phyloP scores from a whole-genome alignment of 1,140 invertebrate genomes.

The Gonioctena quinquepunctata region DNA sequence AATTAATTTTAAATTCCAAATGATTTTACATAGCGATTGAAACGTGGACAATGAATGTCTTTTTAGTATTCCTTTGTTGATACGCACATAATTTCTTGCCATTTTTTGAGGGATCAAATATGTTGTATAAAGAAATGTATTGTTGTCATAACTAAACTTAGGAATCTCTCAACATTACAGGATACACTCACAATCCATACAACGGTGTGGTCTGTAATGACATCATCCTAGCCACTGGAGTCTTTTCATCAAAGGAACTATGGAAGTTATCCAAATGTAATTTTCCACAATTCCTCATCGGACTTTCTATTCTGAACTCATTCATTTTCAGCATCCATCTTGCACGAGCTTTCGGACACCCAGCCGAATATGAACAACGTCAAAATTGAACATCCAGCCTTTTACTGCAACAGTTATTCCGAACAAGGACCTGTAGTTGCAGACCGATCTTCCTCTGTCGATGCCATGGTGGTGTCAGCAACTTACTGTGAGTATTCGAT shows the following conservation, averaged over 20 bases:
- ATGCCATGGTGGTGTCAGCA: constrained; percentile 62
- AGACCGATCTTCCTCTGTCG: constrained; percentile 57
- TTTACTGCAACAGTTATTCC: constrained; percentile 92
- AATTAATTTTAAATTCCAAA: too few species aligned
- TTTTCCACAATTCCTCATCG: constrained; percentile 27
- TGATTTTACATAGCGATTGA: too few species aligned
- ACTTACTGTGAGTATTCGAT: constrained; percentile 68
- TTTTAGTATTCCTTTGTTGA: background rate
- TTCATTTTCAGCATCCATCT: constrained; percentile 85
- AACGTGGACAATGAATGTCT: background rate
- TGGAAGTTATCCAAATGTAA: constrained; percentile 96
- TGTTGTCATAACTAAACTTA: background rate
- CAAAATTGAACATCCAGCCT: constrained; percentile 87
- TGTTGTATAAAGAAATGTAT: background rate
- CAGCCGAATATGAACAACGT: constrained; percentile 80
- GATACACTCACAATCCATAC: constrained; percentile 94
- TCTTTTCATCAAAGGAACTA: constrained; percentile 97
- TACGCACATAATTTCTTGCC: background rate
- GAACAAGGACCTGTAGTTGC: constrained; percentile 62
- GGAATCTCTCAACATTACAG: constrained; percentile 62
- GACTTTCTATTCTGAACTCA: constrained; percentile 40
- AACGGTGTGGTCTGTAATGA: constrained; percentile 98
- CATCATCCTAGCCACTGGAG: constrained; percentile 96
- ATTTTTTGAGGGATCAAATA: background rate
- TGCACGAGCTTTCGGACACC: constrained; percentile 83